Conservation (phyloP, 2,888 invertebrate species). For the Parapristionchus giblindavisi region DNA sequence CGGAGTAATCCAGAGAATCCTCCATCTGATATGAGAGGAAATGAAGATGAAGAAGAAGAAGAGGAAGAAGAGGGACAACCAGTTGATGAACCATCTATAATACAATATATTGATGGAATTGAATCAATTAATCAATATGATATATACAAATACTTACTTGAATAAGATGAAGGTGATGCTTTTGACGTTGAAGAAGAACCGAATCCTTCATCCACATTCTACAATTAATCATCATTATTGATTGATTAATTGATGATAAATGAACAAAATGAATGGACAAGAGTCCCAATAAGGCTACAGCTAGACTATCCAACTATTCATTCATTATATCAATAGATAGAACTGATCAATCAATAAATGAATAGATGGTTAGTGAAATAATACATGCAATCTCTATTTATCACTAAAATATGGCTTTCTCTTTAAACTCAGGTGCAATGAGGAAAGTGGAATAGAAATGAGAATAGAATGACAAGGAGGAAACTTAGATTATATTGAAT, state of each 20-base stretch:
- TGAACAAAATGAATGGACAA: constrained; percentile 6
- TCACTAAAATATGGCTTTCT: no score
- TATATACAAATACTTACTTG: constrained; percentile 8
- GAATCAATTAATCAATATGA: not conserved
- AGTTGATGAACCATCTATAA: constrained; percentile 16
- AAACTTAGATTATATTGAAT: not conserved
- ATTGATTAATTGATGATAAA: constrained; percentile 10
- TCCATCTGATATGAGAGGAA: not conserved
- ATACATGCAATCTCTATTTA: no score
- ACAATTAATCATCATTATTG: not conserved
- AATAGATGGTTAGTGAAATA: no score
- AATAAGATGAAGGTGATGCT: constrained; percentile 10
- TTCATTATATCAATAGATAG: no score
- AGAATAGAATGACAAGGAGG: not conserved
- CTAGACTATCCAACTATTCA: constrained; percentile 9
- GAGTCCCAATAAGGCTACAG: not conserved
- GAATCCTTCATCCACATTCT: constrained; percentile 29
- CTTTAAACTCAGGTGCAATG: no score
- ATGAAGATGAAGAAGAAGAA: not conserved
- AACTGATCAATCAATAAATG: constrained; percentile 9
- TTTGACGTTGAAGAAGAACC: constrained; percentile 14
- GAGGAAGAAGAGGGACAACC: not conserved
- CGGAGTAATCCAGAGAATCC: not conserved
- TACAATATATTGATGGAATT: not conserved
- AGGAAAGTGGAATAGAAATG: no score